These are phyloP conservation scores for Phrynocephalus guinanensis DNA, from an alignment of 2,797 vertebrate species.

Conservation along the genomic window DNA sequence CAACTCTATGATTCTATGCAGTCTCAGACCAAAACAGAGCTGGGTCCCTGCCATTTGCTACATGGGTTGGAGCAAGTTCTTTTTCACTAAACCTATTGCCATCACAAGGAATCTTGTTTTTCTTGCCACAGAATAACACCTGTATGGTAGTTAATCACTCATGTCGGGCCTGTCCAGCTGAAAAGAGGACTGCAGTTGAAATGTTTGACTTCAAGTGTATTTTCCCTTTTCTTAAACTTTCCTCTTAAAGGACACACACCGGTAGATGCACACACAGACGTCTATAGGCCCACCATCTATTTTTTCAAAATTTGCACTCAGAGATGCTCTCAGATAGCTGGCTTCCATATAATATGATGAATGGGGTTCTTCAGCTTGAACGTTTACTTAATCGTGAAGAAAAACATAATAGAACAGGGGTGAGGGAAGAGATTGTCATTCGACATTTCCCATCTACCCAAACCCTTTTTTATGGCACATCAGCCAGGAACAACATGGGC, in stretches of 20 bases:
- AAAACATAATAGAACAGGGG: constrained; percentile 35
- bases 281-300: background rate
- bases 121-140: background rate
- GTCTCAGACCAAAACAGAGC: background rate
- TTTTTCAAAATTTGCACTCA: constrained; percentile 49
- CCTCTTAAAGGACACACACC: background rate
- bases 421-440: constrained; percentile 7
- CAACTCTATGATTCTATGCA: too few relatives aligned
- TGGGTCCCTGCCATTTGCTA: background rate
- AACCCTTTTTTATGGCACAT: constrained; percentile 29
- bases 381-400: constrained; percentile 43
- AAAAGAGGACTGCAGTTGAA: background rate
- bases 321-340: constrained; percentile 23
- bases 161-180: background rate
- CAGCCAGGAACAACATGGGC: constrained; percentile 24
- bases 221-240: background rate
- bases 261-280: background rate
- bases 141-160: background rate
- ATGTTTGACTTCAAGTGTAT: background rate
- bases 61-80: background rate
- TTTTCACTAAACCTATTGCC: background rate
- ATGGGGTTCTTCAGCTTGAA: constrained; percentile 26
- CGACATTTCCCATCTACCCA: constrained; percentile 46
- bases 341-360: background rate
- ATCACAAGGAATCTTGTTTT: background rate